A percentile compares a stretch with the other conserved stretches of the same genome.
Conservation (phyloP, 2,797 vertebrate species). For the Buphagus erythrorhynchus region DNA sequence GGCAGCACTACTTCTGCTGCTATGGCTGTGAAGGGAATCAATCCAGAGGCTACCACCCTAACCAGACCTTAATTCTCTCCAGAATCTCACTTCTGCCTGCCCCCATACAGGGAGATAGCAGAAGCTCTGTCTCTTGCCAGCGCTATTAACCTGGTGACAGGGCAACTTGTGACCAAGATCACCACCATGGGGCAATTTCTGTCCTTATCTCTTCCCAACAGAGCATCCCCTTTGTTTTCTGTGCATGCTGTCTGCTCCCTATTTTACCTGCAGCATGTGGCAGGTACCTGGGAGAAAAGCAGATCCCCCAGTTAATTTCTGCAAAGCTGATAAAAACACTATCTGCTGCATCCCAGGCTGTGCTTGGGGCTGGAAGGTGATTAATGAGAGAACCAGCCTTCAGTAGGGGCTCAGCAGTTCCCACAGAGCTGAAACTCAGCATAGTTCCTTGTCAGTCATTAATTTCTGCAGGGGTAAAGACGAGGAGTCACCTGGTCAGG, state of each 20-base stretch:
- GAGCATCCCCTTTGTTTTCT: not conserved
- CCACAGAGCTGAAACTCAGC: not conserved
- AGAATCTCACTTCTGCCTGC: not conserved
- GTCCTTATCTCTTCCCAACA: not conserved
- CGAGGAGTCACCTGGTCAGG: not conserved
- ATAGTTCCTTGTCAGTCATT: fast-evolving
- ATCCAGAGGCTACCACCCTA: not conserved
- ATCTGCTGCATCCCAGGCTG: not conserved
- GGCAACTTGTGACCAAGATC: not conserved
- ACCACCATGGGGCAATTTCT: not conserved
- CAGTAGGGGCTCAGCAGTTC: not conserved
- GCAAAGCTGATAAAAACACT: not conserved
- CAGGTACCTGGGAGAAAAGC: not conserved
- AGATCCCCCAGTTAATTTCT: not conserved
- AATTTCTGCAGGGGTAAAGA: not conserved
- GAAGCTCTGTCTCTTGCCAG: not conserved
- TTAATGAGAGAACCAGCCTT: not conserved
- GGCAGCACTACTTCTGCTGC: not conserved
- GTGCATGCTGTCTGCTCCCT: not conserved
- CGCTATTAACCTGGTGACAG: not conserved
- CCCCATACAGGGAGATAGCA: not conserved
- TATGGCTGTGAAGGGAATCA: fast-evolving
- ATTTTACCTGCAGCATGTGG: not conserved
- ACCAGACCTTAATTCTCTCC: not conserved
- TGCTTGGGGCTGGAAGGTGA: not conserved